A percentile compares a stretch with the other conserved stretches of the same genome.
Evolutionary conservation across 2,113 vertebrate species (phyloP).

Genomic region (Notothenia rossii): DNA sequence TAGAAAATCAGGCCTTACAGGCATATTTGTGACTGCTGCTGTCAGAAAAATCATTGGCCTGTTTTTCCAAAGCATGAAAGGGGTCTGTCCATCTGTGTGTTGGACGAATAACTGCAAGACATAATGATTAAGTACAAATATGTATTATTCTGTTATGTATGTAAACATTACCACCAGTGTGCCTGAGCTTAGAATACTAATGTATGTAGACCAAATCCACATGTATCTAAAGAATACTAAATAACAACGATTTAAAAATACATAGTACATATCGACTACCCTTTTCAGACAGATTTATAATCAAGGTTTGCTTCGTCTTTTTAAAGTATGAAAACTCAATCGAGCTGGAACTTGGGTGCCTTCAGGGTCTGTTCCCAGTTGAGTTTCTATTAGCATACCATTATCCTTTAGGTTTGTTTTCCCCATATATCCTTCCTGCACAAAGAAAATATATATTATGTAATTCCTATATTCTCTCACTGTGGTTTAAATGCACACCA

Average conservation of each 20-base stretch:
- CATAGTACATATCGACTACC: not conserved
- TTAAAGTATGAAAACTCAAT: constrained; percentile 16
- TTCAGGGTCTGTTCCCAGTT: constrained; percentile 16
- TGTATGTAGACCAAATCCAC: constrained; percentile 1
- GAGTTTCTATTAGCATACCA: constrained; percentile 5
- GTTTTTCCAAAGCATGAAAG: too few species aligned
- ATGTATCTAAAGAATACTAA: not conserved
- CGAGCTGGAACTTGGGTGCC: not conserved
- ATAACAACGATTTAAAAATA: not conserved
- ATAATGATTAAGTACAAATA: constrained; percentile 3
- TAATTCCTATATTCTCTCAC: not conserved
- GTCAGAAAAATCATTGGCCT: not conserved
- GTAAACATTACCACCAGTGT: not conserved
- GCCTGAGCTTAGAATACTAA: constrained; percentile 21
- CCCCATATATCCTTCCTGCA: not conserved
- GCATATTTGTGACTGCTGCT: constrained; percentile 1
- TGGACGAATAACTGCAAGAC: constrained; percentile 1
- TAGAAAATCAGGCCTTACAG: constrained; percentile 11
- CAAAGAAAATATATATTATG: not conserved
- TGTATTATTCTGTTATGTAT: not conserved
- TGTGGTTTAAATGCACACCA: constrained; percentile 13
- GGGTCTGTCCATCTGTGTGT: not conserved
- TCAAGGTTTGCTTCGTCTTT: not conserved
- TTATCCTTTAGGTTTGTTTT: constrained; percentile 29
- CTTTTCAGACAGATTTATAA: not conserved